phyloP scores from a whole-genome alignment of 2,888 invertebrate species.

The Himalopsyche japonica region DNA sequence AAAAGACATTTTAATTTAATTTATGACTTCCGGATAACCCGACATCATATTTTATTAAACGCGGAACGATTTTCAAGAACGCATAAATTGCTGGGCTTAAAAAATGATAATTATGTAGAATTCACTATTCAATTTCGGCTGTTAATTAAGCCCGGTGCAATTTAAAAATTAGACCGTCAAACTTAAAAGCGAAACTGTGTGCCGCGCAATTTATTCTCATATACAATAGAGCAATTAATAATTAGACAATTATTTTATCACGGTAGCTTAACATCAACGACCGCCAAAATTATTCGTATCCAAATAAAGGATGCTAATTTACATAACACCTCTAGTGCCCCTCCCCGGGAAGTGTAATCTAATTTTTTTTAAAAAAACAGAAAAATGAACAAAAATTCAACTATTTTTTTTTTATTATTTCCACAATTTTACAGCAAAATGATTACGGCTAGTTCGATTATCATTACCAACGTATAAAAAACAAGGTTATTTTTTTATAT shows the following conservation, averaged over 20 bases:
- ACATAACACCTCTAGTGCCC: too few relatives aligned
- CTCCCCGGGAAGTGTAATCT: too few relatives aligned
- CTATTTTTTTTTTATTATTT: too few relatives aligned
- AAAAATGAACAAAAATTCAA: too few relatives aligned
- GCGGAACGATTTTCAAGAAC: neutral
- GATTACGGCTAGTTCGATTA: too few relatives aligned
- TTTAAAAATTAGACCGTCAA: neutral
- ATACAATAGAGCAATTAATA: neutral
- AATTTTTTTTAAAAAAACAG: too few relatives aligned
- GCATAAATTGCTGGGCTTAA: neutral
- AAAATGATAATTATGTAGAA: neutral
- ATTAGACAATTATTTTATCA: neutral
- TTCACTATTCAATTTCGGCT: neutral
- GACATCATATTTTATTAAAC: neutral
- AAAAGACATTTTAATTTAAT: too few relatives aligned
- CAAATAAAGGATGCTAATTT: too few relatives aligned
- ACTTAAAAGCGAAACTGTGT: neutral
- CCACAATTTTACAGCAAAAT: too few relatives aligned
- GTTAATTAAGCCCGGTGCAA: neutral
- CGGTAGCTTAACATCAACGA: neutral
- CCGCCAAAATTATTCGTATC: neutral
- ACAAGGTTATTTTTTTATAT: too few relatives aligned
- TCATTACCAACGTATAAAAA: too few relatives aligned
- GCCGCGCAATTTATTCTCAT: neutral
- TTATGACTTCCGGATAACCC: too few relatives aligned